These are phyloP conservation scores for Mesoligia furuncula DNA, from an alignment of 2,888 invertebrate species.

Conservation along the genomic window DNA sequence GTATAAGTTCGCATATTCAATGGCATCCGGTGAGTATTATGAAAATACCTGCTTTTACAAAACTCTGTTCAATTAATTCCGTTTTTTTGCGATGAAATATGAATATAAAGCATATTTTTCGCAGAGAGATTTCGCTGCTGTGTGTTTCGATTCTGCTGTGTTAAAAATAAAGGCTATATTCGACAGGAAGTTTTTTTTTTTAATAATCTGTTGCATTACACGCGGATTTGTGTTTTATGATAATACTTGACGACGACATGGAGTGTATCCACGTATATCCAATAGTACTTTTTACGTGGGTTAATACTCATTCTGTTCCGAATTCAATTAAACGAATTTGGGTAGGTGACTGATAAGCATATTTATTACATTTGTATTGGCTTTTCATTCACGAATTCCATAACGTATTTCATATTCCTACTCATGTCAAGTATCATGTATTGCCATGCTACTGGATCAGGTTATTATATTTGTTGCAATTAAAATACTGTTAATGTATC, in stretches of 20 bases:
- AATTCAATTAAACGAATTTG: constrained; percentile 4
- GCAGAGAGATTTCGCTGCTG: constrained; percentile 1
- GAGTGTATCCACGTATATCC: background rate
- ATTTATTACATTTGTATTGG: constrained; percentile 2
- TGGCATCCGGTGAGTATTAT: constrained; percentile 77
- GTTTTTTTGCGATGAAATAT: constrained; percentile 16
- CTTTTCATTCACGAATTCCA: background rate
- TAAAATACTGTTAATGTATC: background rate
- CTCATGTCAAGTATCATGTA: too few species aligned
- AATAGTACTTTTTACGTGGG: background rate
- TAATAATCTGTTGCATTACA: constrained; percentile 30
- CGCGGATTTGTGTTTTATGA: constrained; percentile 27
- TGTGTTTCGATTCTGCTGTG: background rate
- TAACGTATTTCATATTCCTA: background rate
- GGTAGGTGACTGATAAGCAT: constrained; percentile 8
- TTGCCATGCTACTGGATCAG: background rate
- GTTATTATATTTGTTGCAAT: background rate
- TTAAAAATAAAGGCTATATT: constrained; percentile 14
- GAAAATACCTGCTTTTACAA: constrained; percentile 26
- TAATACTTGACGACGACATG: constrained; percentile 26
- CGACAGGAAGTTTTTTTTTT: background rate
- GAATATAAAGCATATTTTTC: background rate
- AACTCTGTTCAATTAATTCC: constrained; percentile 16
- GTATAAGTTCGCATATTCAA: constrained; percentile 69
- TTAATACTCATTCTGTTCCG: background rate